Percentiles rank a stretch among this genome's conserved stretches.
Conservation (phyloP, 2,888 invertebrate species). For the Electrophaes corylata region DNA sequence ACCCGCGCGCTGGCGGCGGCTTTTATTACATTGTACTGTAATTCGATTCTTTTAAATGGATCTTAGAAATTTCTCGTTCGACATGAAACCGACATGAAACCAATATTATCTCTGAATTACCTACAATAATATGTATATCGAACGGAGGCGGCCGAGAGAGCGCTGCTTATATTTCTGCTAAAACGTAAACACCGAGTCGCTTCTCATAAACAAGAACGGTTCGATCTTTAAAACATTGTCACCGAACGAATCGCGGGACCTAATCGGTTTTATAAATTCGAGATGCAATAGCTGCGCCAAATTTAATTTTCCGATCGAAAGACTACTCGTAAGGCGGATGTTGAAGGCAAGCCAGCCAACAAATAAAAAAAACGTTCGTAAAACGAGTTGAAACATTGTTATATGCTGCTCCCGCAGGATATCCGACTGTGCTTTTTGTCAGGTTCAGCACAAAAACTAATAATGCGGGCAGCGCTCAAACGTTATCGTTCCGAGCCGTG, state of each 20-base stretch:
- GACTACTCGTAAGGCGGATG: constrained; percentile 9
- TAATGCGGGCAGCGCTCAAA: not conserved
- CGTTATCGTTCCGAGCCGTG: not conserved
- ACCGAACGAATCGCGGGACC: too few species aligned
- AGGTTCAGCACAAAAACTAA: not conserved
- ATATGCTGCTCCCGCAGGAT: constrained; percentile 4
- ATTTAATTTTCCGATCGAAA: constrained; percentile 14
- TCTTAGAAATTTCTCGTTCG: too few species aligned
- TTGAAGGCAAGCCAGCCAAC: constrained; percentile 4
- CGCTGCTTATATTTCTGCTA: constrained; percentile 1
- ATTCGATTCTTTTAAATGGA: not conserved
- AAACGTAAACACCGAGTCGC: too few species aligned
- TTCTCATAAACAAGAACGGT: too few species aligned
- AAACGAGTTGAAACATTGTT: too few species aligned
- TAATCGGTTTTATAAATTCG: too few species aligned
- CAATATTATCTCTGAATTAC: constrained; percentile 8
- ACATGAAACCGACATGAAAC: not conserved
- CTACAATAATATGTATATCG: not conserved
- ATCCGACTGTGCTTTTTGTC: not conserved
- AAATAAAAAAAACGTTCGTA: too few species aligned
- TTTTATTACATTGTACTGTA: not conserved
- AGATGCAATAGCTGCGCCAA: constrained; percentile 9
- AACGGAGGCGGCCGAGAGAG: not conserved
- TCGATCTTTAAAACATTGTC: too few species aligned
- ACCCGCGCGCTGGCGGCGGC: not conserved